These are phyloP conservation scores for Pseudolycoriella hygida DNA, from an alignment of 2,888 invertebrate genomes.

Conservation along the genomic window DNA sequence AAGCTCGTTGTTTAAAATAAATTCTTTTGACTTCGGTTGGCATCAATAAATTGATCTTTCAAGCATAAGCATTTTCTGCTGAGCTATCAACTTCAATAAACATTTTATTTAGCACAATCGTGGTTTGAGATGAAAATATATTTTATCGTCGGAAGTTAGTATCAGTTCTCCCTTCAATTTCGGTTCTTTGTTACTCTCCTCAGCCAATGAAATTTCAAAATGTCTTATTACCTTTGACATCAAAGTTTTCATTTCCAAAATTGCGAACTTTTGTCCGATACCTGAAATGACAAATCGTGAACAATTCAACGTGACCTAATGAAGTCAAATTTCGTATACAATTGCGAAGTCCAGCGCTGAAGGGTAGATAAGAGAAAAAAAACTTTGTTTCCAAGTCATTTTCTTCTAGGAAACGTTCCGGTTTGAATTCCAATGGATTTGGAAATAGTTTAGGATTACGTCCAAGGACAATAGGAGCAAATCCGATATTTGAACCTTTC, in stretches of 20 bases:
- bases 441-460: constrained; percentile 20
- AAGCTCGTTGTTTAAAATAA: no score
- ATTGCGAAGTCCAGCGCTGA: constrained; percentile 14
- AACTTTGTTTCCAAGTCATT: constrained; percentile 21
- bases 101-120: constrained; percentile 12
- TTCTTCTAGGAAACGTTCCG: constrained; percentile 25
- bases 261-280: constrained; percentile 8
- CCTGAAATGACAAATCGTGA: no score
- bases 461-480: constrained; percentile 6
- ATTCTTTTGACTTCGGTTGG: no score
- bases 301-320: no score
- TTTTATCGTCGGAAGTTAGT: constrained; percentile 11
- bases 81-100: no score
- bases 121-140: constrained; percentile 17
- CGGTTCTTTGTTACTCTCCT: constrained; percentile 5
- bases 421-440: constrained; percentile 21
- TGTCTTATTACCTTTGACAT: constrained; percentile 8
- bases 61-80: no score
- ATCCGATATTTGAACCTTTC: constrained; percentile 5
- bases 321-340: constrained; percentile 2
- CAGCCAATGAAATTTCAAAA: constrained; percentile 4
- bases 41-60: no score
- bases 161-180: constrained; percentile 5
- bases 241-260: constrained; percentile 8
- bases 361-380: constrained; percentile 27